Percentiles rank a stretch among this genome's conserved stretches.
Evolutionary conservation across 2,797 vertebrate genomes (phyloP).

Genomic region (Clangula hyemalis): DNA sequence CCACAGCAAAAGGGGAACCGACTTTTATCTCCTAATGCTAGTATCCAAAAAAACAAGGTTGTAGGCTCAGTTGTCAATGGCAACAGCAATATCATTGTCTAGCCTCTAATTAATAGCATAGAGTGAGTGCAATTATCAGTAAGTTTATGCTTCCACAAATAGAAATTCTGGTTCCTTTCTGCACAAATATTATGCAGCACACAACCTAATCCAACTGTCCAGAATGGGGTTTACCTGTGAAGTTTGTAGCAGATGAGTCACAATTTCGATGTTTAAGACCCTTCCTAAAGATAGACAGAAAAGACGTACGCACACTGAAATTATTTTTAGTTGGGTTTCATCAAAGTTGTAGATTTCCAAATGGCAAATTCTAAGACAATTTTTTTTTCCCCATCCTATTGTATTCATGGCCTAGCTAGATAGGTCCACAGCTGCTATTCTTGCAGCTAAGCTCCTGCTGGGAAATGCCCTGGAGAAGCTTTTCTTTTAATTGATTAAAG

Average conservation of each 20-base stretch:
- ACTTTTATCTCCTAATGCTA: neutral
- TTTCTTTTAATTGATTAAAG: neutral
- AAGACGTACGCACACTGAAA: neutral
- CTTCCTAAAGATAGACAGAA: neutral
- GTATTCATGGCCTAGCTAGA: neutral
- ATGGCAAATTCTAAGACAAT: neutral
- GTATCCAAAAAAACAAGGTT: neutral
- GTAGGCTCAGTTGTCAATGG: conserved; percentile 19
- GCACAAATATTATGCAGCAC: neutral
- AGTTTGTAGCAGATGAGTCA: neutral
- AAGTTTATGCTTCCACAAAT: neutral
- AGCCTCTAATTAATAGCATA: conserved; percentile 22
- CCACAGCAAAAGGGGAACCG: neutral
- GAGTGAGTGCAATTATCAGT: neutral
- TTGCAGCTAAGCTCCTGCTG: neutral
- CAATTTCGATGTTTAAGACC: neutral
- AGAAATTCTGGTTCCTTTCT: neutral
- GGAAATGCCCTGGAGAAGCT: neutral
- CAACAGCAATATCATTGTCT: conserved; percentile 36
- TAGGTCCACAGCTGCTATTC: neutral
- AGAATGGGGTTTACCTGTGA: neutral
- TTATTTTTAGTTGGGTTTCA: neutral
- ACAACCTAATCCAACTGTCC: neutral
- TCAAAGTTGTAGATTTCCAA: neutral
- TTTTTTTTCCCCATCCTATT: neutral